Evolutionary conservation across 1,140 invertebrate species (phyloP).

Genomic region (Bombus confusus): DNA sequence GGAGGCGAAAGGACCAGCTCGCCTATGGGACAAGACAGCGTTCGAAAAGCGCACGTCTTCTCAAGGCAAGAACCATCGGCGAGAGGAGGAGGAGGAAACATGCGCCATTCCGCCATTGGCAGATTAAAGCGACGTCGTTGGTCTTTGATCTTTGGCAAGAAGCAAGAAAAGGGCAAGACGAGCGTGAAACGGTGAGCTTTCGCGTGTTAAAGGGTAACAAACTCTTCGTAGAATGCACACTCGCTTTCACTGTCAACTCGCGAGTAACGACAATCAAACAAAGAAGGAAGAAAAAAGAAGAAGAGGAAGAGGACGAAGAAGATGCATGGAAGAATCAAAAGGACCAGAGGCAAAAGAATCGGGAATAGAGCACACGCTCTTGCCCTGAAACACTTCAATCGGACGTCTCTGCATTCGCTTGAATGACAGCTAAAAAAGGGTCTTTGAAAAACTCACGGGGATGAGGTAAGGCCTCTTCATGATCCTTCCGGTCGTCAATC

Average conservation of each 20-base stretch:
- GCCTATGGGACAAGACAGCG: not conserved
- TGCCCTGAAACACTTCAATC: constrained; percentile 8
- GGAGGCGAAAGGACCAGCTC: constrained; percentile 19
- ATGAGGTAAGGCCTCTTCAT: constrained; percentile 62
- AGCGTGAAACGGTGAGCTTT: constrained; percentile 51
- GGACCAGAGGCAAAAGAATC: constrained; percentile 4
- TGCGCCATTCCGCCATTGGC: constrained; percentile 64
- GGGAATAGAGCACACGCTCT: not conserved
- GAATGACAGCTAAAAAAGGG: not conserved
- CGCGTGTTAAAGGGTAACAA: constrained; percentile 24
- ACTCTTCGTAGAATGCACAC: constrained; percentile 24
- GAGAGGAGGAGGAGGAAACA: constrained; percentile 21
- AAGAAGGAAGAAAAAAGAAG: constrained; percentile 16
- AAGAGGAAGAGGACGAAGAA: not conserved
- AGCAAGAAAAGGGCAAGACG: constrained; percentile 47
- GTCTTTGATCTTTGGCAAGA: constrained; percentile 64
- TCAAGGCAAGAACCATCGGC: constrained; percentile 15
- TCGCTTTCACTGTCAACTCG: constrained; percentile 34
- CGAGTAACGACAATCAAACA: constrained; percentile 33
- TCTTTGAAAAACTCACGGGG: constrained; percentile 51
- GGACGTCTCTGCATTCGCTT: not conserved
- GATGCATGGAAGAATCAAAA: not conserved
- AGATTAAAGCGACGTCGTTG: constrained; percentile 70
- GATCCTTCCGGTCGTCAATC: constrained; percentile 33
- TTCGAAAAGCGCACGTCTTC: not conserved